Evolutionary conservation across 2,888 invertebrate genomes (phyloP), one percentile per base, ranked within the genome.

Genomic region (Blera fallax): DNA sequence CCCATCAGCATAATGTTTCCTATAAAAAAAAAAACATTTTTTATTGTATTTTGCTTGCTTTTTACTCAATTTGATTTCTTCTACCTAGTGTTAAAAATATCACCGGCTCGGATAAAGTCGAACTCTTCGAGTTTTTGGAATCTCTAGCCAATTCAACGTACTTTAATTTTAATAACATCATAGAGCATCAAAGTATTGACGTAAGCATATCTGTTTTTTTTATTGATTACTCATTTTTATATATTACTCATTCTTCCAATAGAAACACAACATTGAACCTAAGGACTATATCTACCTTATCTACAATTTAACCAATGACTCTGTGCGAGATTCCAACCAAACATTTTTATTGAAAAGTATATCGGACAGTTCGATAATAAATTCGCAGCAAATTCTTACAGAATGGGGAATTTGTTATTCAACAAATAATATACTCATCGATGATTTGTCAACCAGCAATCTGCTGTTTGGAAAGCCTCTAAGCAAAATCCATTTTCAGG

Each of bases 391-490:
- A 87, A 89, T 92, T 5, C 85, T 92, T 0, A 92, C 92, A 0
- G 92, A 92, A 87, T 91, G 89, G 65, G 92, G 92, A 3, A 88
- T 92, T 3, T 92, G 92, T 69, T 92, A 92, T 64, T 78, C 90
- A 37, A 88, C 90, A 0, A 92, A 92, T 50, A 89, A 87, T 65
- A 79, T 78, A 70, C 69, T 90, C 2, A 87, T 89, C 0, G 77
- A 89, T 2, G 87, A 90, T 40, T 89, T 92, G 24, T 89, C 91
- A 2, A 88, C 92, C 0, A 87, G 87, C 0, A 90, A 89, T 80
- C 67, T 90, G 3, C 87, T 92, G 10, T 90, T 89, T 14, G 90
- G 90, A 64, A 87, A 88, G 62, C 89, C 90, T 2, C 84, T 85
- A 50, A 52, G 60, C 24, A 65, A 4, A 65, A 54, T 10, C n/a